Base-by-base conservation (phyloP, 2,113 vertebrate genomes). In the Nicator chloris region DNA sequence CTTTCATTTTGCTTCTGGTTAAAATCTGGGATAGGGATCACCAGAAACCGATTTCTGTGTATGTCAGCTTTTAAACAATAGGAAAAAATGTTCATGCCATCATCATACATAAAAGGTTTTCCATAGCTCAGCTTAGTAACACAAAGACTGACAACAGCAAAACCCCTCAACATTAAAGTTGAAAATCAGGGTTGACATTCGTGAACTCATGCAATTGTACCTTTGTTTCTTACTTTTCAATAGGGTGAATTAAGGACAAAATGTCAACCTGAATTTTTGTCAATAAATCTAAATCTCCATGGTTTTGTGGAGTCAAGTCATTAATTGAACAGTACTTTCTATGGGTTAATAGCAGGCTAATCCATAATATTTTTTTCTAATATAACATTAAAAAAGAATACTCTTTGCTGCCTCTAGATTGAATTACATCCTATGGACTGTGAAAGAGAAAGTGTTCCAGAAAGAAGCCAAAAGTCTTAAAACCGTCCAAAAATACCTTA, bases 1-100 rank as follows among this genome's bases (percentile, higher is more conserved):
- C 44, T 92, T 95, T 95, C 28, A 9, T 82, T 91, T 95, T 90
- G 90, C 85, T 94, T 77, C 90, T 85, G 78, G 91, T 95, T 85
- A 88, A 95, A 94, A 87, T 77, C 63, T 88, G 22, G 22, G 42
- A 54, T 76, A 80, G 35, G 16, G 33, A 76, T 84, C 31, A 72
- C 64, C 66, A 88, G 78, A 95, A 95, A 92, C 91, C 95, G 86
- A 63, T 91, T 92, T 82, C 69, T 85, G 31, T 82, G 26, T 69
- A 57, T 87, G 87, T 77, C 87, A 93, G 49, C 30, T 91, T 87
- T 87, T 92, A 77, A 95, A 95, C 30, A 79, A 69, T 59, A 85
- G 40, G 44, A 59, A 87, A 90, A 95, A 87, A 93, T 49, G 30
- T 80, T 95, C 70, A 44, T 85, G 54, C 71, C 79, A 91, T 94